These are phyloP conservation scores for Ophioninae sp. DNA, from an alignment of 2,888 invertebrate species.

Conservation along the genomic window DNA sequence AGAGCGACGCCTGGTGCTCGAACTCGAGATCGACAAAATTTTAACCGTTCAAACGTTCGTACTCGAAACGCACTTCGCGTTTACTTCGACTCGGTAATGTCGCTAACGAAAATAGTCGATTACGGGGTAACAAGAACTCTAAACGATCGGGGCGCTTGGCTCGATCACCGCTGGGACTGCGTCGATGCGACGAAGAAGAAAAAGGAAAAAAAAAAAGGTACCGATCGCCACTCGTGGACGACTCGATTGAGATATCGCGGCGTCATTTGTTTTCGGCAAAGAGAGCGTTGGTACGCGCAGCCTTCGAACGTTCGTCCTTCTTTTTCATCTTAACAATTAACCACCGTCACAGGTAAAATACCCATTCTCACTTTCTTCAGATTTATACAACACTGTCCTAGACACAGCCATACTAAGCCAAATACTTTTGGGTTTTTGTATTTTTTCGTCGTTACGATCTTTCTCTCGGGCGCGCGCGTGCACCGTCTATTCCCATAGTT, in stretches of 20 bases:
- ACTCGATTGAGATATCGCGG: slow-evolving; percentile 4
- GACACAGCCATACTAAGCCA: slow-evolving; percentile 85
- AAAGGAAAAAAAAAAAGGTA: background rate
- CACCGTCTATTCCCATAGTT: background rate
- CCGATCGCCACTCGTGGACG: slow-evolving; percentile 3
- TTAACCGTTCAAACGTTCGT: background rate
- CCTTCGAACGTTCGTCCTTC: slow-evolving; percentile 67
- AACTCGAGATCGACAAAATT: background rate
- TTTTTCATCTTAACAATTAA: slow-evolving; percentile 65
- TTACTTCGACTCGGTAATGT: background rate
- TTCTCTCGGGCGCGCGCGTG: background rate
- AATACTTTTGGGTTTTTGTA: slow-evolving; percentile 82
- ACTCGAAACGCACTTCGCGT: background rate
- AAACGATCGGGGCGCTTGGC: background rate
- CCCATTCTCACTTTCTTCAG: slow-evolving; percentile 64
- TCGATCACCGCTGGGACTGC: background rate
- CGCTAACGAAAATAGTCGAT: background rate
- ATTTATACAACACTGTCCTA: slow-evolving; percentile 77
- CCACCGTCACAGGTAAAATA: slow-evolving; percentile 71
- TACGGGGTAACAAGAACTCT: background rate
- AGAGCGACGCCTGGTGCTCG: background rate
- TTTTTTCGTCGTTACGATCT: slow-evolving; percentile 73
- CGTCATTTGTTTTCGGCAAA: slow-evolving; percentile 18
- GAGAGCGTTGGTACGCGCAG: slow-evolving; percentile 67
- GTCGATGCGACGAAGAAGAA: background rate